phyloP scores from a whole-genome alignment of 2,888 invertebrate genomes.

The Monochamus alternatus region DNA sequence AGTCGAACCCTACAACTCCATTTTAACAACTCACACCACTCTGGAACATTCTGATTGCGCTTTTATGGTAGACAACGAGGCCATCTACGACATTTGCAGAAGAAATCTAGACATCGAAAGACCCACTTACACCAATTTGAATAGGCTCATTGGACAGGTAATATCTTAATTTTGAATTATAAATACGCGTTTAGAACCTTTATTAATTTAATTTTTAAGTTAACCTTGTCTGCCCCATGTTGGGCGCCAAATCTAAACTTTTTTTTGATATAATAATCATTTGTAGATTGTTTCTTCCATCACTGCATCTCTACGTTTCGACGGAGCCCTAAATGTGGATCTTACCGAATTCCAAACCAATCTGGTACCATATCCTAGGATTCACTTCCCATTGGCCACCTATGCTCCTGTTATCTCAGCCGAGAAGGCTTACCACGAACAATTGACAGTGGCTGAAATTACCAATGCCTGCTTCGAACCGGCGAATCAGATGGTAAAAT shows the following conservation, averaged over 20 bases:
- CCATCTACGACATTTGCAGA: slow-evolving; percentile 91
- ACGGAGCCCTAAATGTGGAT: slow-evolving; percentile 94
- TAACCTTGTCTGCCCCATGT: too few species aligned
- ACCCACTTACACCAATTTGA: slow-evolving; percentile 89
- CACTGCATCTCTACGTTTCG: slow-evolving; percentile 93
- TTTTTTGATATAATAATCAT: too few species aligned
- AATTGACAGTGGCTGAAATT: slow-evolving; percentile 91
- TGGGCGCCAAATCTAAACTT: too few species aligned
- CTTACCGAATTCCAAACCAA: slow-evolving; percentile 95
- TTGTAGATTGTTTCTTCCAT: slow-evolving; percentile 91
- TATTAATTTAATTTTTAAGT: too few species aligned
- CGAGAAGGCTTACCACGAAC: slow-evolving; percentile 95
- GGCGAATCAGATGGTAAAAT: slow-evolving; percentile 94
- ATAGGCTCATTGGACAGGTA: slow-evolving; percentile 86
- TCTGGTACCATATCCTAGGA: slow-evolving; percentile 94
- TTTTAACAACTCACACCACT: slow-evolving; percentile 93
- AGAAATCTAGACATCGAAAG: slow-evolving; percentile 89
- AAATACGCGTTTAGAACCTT: too few species aligned
- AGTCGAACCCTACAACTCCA: slow-evolving; percentile 93
- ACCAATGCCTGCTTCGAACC: slow-evolving; percentile 97
- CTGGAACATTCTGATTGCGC: slow-evolving; percentile 90
- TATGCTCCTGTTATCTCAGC: slow-evolving; percentile 95
- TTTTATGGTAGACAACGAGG: slow-evolving; percentile 94
- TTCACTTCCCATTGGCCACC: slow-evolving; percentile 94
- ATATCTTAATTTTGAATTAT: slow-evolving; percentile 5